Percentiles rank a stretch among this genome's conserved stretches.
Conservation (phyloP, 2,113 vertebrate species). For the Equus quagga region DNA sequence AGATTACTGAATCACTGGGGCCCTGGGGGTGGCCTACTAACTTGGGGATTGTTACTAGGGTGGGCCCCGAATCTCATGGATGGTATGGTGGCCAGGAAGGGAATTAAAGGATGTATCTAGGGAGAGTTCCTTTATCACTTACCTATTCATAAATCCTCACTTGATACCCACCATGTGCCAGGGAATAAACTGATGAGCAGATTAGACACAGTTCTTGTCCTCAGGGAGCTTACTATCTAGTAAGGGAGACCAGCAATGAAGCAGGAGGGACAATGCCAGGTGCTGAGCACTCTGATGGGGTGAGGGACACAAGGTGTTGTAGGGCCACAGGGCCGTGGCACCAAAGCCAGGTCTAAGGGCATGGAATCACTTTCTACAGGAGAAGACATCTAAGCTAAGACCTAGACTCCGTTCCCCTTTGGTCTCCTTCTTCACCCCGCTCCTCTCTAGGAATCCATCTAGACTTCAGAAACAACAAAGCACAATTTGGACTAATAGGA, state of each 20-base stretch:
- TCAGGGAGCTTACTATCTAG: no score
- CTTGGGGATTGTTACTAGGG: background rate
- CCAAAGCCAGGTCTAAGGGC: background rate
- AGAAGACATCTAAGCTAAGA: background rate
- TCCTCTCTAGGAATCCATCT: background rate
- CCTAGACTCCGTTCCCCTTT: background rate
- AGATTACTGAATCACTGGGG: background rate
- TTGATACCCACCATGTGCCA: background rate
- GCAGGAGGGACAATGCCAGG: background rate
- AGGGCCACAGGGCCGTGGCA: background rate
- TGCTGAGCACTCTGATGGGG: background rate
- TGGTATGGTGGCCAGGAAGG: background rate
- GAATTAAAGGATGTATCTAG: background rate
- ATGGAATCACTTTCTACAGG: background rate
- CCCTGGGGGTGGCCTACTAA: background rate
- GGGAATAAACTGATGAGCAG: background rate
- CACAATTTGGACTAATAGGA: background rate
- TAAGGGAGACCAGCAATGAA: background rate
- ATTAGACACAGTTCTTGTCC: background rate
- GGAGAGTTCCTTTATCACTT: background rate
- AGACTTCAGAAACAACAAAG: background rate
- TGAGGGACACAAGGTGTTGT: background rate
- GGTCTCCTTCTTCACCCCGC: background rate
- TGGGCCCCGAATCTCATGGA: background rate
- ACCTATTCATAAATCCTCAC: background rate